Percentiles rank a stretch among this genome's conserved stretches.
Conservation (phyloP, 1,140 invertebrate species). For the Subanguina moxae region DNA sequence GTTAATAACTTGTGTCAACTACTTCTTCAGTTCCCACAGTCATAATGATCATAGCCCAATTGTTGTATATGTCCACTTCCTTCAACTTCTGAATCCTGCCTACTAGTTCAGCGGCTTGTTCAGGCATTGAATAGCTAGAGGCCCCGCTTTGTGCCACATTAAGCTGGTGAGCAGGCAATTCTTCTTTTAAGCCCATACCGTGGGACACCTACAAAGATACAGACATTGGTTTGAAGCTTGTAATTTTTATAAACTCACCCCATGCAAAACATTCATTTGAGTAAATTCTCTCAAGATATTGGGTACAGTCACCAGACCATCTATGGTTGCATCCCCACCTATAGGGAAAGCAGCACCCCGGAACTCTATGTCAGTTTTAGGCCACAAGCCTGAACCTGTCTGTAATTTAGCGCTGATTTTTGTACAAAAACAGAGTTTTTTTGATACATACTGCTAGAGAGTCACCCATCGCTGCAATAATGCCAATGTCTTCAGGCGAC, state of each 20-base stretch:
- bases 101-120: conserved; percentile 49
- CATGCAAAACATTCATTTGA: conserved; percentile 31
- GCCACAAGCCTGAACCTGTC: conserved; percentile 55
- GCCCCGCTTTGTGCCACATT: conserved; percentile 55
- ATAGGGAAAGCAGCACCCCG: conserved; percentile 56
- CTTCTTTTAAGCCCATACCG: conserved; percentile 51
- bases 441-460: conserved; percentile 26
- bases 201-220: conserved; percentile 17
- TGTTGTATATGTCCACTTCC: conserved; percentile 48
- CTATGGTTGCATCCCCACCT: conserved; percentile 56
- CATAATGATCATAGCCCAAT: conserved; percentile 56
- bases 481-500: conserved; percentile 46
- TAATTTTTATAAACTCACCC: conserved; percentile 29
- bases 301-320: conserved; percentile 55
- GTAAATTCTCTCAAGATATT: conserved; percentile 57
- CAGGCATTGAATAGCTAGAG: conserved; percentile 45
- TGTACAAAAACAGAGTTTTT: conserved; percentile 1
- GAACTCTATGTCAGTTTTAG: conserved; percentile 49
- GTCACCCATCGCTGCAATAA: conserved; percentile 48
- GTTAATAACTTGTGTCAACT: background rate
- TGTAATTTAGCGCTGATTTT: conserved; percentile 2
- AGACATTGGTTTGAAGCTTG: too few species aligned
- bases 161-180: conserved; percentile 53
- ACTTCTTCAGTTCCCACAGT: conserved; percentile 58
- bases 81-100: conserved; percentile 39